Conservation (phyloP, 1,140 invertebrate genomes). For the Polypedilum vanderplanki region DNA sequence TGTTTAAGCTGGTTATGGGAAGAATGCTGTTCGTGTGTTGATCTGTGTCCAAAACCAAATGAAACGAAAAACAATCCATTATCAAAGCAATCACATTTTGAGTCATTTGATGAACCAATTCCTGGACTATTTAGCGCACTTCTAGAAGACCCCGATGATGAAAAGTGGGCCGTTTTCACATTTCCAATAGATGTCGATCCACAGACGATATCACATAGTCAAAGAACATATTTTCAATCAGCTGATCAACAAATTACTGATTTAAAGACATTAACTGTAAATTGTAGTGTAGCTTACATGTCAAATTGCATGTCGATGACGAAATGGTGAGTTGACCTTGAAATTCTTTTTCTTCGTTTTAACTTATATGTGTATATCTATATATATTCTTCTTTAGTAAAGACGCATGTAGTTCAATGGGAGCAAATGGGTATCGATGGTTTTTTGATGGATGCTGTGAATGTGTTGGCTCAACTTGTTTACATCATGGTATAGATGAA, state of each 20-base stretch:
- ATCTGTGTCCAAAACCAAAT: constrained; percentile 83
- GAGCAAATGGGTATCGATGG: constrained; percentile 69
- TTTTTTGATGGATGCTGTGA: constrained; percentile 95
- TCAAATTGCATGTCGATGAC: constrained; percentile 81
- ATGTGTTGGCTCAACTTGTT: constrained; percentile 81
- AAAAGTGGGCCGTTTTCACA: constrained; percentile 70
- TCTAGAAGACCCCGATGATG: constrained; percentile 66
- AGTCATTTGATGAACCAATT: constrained; percentile 73
- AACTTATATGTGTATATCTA: too few relatives aligned
- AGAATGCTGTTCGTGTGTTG: constrained; percentile 94
- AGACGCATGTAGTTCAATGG: constrained; percentile 13
- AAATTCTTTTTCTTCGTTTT: background rate
- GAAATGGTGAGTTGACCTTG: constrained; percentile 61
- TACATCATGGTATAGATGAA: constrained; percentile 88
- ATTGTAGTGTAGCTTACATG: constrained; percentile 91
- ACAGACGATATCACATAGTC: background rate
- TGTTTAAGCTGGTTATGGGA: constrained; percentile 83
- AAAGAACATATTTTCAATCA: constrained; percentile 30
- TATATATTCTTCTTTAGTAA: background rate
- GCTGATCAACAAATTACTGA: constrained; percentile 38
- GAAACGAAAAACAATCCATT: constrained; percentile 58
- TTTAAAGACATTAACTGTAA: constrained; percentile 56
- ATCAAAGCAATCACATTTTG: constrained; percentile 76
- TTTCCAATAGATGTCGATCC: constrained; percentile 65
- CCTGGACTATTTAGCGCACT: constrained; percentile 75